Evolutionary conservation across 2,888 invertebrate genomes (phyloP).

Genomic region (Ctenicera cuprea): DNA sequence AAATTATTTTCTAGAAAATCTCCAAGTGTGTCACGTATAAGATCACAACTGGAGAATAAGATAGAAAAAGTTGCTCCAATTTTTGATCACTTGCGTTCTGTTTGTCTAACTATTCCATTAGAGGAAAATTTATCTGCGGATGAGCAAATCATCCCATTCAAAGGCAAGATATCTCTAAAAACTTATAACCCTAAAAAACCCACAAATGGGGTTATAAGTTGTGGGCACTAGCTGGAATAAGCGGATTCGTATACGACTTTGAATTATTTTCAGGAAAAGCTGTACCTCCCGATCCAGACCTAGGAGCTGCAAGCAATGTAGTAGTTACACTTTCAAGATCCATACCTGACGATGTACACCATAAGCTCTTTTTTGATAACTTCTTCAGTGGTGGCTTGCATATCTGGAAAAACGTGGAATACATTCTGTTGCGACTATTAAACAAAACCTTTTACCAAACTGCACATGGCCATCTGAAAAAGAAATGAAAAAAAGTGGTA

Average conservation of each 20-base stretch:
- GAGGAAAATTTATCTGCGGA: slow-evolving; percentile 14
- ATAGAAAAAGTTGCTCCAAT: slow-evolving; percentile 9
- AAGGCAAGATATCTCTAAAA: neutral
- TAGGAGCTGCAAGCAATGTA: slow-evolving; percentile 58
- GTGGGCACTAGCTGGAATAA: slow-evolving; percentile 38
- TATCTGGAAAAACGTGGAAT: neutral
- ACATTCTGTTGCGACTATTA: slow-evolving; percentile 5
- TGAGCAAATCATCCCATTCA: slow-evolving; percentile 28
- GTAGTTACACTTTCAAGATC: slow-evolving; percentile 56
- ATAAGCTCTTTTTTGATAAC: slow-evolving; percentile 59
- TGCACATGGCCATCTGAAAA: neutral
- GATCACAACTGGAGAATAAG: neutral
- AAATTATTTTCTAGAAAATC: too few relatives aligned
- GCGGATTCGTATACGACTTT: slow-evolving; percentile 16
- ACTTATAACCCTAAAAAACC: slow-evolving; percentile 46
- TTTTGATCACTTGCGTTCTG: neutral
- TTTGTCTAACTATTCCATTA: neutral
- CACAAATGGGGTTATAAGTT: slow-evolving; percentile 49
- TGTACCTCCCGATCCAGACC: slow-evolving; percentile 47
- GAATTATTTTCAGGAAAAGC: slow-evolving; percentile 31
- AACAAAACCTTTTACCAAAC: neutral
- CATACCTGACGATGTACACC: slow-evolving; percentile 55
- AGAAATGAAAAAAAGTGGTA: neutral
- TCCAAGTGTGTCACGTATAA: too few relatives aligned
- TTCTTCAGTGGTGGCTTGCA: slow-evolving; percentile 52